Percentiles rank a stretch among this genome's conserved stretches.
Evolutionary conservation across 2,888 invertebrate species (phyloP).

Genomic region (Caenorhabditis panamensis): DNA sequence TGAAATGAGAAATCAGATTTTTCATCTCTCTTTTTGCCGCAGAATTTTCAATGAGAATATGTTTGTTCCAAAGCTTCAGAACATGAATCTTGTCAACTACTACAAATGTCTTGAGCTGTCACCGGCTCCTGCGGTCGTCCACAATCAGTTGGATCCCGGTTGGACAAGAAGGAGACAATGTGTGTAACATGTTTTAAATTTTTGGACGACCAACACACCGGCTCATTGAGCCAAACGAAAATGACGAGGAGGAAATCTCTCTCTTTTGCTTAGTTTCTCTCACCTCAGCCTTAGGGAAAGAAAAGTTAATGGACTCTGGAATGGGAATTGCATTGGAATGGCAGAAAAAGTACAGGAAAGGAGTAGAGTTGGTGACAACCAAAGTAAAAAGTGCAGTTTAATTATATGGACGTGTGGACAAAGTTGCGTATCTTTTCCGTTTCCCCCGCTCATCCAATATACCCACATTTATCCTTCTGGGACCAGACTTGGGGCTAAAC

Average conservation of each 20-base stretch:
- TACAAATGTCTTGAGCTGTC: constrained; percentile 31
- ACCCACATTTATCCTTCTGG: constrained; percentile 23
- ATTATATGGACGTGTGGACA: constrained; percentile 43
- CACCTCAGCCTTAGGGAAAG: background rate
- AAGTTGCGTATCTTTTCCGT: constrained; percentile 8
- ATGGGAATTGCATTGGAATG: too few relatives aligned
- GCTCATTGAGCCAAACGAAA: constrained; percentile 36
- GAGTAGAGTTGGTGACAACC: constrained; percentile 45
- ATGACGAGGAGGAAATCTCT: constrained; percentile 1
- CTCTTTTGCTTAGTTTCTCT: constrained; percentile 11
- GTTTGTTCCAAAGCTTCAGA: too few relatives aligned
- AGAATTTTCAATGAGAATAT: too few relatives aligned
- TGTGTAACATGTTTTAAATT: constrained; percentile 55
- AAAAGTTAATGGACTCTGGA: too few relatives aligned
- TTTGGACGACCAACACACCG: constrained; percentile 41
- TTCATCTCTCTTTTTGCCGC: background rate
- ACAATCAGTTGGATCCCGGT: constrained; percentile 15
- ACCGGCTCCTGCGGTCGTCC: constrained; percentile 18
- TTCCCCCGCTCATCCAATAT: constrained; percentile 25
- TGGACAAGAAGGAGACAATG: constrained; percentile 47
- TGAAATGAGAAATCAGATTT: too few relatives aligned
- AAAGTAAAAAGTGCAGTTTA: constrained; percentile 57
- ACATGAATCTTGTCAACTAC: too few relatives aligned
- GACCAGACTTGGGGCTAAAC: constrained; percentile 19
- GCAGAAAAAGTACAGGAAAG: constrained; percentile 10